A percentile compares a stretch with the other conserved stretches of the same genome.
Evolutionary conservation across 64 coral and sea anemone species (phyloP).

Genomic region (Pachyseris speciosa): DNA sequence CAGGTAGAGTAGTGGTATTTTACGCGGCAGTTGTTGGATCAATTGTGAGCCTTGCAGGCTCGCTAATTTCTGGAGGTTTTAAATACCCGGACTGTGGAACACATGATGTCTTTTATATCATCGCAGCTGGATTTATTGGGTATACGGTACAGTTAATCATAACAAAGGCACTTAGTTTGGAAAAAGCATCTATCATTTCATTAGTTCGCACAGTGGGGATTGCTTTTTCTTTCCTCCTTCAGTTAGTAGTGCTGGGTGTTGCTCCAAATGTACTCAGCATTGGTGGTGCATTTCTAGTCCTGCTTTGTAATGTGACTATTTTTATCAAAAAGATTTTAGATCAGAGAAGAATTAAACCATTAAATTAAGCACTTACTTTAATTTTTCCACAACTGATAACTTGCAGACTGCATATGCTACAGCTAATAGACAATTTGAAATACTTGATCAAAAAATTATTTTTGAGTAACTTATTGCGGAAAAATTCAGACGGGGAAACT

Average conservation of each 20-base stretch:
- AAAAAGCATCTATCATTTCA: conserved; percentile 57
- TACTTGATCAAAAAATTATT: too few species aligned
- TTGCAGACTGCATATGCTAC: too few species aligned
- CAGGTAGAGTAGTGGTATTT: conserved; percentile 33
- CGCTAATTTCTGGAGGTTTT: conserved; percentile 22
- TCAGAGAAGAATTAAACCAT: too few species aligned
- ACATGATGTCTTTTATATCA: conserved; percentile 31
- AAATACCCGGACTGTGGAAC: conserved; percentile 59
- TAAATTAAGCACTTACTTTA: too few species aligned
- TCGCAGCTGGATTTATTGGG: neutral
- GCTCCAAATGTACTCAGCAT: conserved; percentile 32
- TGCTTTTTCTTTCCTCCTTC: conserved; percentile 51
- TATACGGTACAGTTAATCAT: conserved; percentile 2
- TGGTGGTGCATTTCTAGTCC: conserved; percentile 51
- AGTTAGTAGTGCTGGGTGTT: neutral
- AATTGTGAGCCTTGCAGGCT: neutral
- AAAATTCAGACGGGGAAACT: too few species aligned
- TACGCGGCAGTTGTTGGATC: conserved; percentile 33
- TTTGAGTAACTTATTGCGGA: too few species aligned
- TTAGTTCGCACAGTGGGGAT: conserved; percentile 23
- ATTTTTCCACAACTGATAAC: too few species aligned
- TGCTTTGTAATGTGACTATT: conserved; percentile 55
- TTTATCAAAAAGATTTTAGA: conserved; percentile 30
- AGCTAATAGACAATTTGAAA: too few species aligned
- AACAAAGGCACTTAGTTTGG: conserved; percentile 26